phyloP scores from a whole-genome alignment of 2,888 invertebrate species.

The Aphidius colemani region DNA sequence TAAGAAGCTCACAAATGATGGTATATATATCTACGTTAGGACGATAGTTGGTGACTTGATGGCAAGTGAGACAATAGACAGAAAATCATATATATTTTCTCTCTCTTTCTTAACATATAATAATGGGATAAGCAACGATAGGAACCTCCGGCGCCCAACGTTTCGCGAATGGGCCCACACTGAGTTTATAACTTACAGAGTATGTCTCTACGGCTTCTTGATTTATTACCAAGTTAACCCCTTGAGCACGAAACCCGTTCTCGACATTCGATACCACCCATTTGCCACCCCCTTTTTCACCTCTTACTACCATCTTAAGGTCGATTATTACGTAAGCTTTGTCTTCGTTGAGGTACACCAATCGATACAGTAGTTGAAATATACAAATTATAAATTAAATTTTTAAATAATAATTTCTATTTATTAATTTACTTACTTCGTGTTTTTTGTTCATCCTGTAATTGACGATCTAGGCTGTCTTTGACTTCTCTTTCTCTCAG shows the following conservation, averaged over 20 bases:
- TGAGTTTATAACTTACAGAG: slow-evolving; percentile 49
- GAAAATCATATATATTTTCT: slow-evolving; percentile 30
- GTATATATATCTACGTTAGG: slow-evolving; percentile 12
- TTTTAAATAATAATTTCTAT: slow-evolving; percentile 7
- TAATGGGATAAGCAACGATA: slow-evolving; percentile 50
- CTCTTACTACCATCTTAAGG: slow-evolving; percentile 8
- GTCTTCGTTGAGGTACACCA: not conserved
- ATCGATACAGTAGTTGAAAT: slow-evolving; percentile 22
- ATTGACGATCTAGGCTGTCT: slow-evolving; percentile 91
- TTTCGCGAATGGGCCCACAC: slow-evolving; percentile 29
- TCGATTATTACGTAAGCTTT: slow-evolving; percentile 33
- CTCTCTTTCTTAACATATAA: slow-evolving; percentile 40
- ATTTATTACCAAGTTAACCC: slow-evolving; percentile 58
- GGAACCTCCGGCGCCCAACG: slow-evolving; percentile 35
- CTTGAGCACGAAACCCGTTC: slow-evolving; percentile 43
- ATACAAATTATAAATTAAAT: slow-evolving; percentile 2
- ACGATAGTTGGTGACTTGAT: slow-evolving; percentile 25
- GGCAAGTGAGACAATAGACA: slow-evolving; percentile 31
- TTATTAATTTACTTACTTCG: slow-evolving; percentile 75
- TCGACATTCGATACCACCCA: slow-evolving; percentile 41
- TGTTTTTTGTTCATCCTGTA: slow-evolving; percentile 91
- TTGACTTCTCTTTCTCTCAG: slow-evolving; percentile 90
- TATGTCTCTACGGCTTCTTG: slow-evolving; percentile 54
- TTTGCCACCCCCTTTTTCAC: slow-evolving; percentile 16
- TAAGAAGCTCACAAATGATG: not conserved